Evolutionary conservation across 2,113 vertebrate genomes (phyloP).

Genomic region (Chaenocephalus aceratus): DNA sequence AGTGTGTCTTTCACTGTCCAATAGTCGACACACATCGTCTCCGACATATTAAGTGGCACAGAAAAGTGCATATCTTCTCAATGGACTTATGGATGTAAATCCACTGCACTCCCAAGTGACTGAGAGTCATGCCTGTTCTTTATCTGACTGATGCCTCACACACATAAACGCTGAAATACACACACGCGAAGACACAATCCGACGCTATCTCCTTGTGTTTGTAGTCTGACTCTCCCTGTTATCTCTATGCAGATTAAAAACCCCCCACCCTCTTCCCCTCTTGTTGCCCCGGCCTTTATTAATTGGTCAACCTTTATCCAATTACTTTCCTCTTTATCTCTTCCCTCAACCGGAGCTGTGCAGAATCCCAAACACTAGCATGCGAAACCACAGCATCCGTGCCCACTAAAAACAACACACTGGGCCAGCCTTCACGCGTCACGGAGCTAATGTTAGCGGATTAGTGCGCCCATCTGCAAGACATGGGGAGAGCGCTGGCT

Average conservation of each 20-base stretch:
- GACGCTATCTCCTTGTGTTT: conserved; percentile 43
- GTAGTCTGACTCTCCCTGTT: conserved; percentile 48
- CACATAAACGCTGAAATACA: conserved; percentile 21
- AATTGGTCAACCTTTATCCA: conserved; percentile 81
- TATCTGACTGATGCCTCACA: conserved; percentile 49
- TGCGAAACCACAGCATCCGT: conserved; percentile 33
- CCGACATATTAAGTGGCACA: conserved; percentile 22
- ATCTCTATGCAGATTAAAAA: conserved; percentile 65
- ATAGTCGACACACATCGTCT: conserved; percentile 3
- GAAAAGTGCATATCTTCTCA: conserved; percentile 37
- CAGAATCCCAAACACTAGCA: conserved; percentile 54
- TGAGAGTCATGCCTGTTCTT: conserved; percentile 52
- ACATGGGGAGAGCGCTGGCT: conserved; percentile 64
- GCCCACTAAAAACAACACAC: conserved; percentile 52
- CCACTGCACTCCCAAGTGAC: conserved; percentile 54
- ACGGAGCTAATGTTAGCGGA: conserved; percentile 69
- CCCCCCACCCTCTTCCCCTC: conserved; percentile 15
- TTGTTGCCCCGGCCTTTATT: conserved; percentile 68
- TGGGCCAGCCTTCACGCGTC: conserved; percentile 70
- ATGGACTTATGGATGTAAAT: conserved; percentile 61
- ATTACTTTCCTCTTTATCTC: conserved; percentile 77
- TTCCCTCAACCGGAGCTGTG: conserved; percentile 45
- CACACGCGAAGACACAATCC: conserved; percentile 10
- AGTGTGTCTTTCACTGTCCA: conserved; percentile 11
- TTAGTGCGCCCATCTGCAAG: conserved; percentile 77